Base-by-base conservation (phyloP, 2,888 invertebrate species). In the Elmis aenea region DNA sequence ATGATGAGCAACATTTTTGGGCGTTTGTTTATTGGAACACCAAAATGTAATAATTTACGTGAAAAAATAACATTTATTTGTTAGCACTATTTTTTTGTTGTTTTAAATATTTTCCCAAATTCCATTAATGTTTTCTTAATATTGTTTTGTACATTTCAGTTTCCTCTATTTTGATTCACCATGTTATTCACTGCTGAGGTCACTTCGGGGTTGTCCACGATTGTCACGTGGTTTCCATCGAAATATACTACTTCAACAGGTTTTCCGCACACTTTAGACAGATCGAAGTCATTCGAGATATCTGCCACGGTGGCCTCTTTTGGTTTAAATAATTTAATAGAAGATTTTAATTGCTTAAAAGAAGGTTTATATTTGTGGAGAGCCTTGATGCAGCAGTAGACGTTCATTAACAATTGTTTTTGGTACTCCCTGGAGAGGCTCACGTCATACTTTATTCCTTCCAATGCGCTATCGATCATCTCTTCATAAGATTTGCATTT, bases 141-240 rank as follows among this genome's bases (percentile, higher is more conserved):
- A n/a, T n/a, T n/a, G n/a, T n/a, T n/a, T n/a, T n/a, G n/a, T n/a
- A n/a, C n/a, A n/a, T n/a, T n/a, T n/a, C n/a, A n/a, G n/a, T n/a
- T n/a, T n/a, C n/a, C n/a, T n/a, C n/a, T n/a, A n/a, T n/a, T n/a
- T n/a, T n/a, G n/a, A n/a, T n/a, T n/a, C n/a, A 18, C 18, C 5
- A 42, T 29, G 2, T 20, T 31, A 44, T 80, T 80, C 15, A 83
- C 77, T n/a, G 78, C 68, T 41, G 76, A 70, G 0, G 78, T 73
- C 28, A 79, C 67, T 48, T 76, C 76, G 28, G 74, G 70, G 52
- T 79, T 82, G 8, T 83, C 78, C 48, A 86, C 57, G 52, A 87
- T 82, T 22, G 77, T 77, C 0, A 75, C 61, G 53, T 88, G 87
- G 56, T 82, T 82, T 6, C 86, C 87, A 53, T 84, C 82, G n/a